Percentiles rank a stretch among this genome's conserved stretches.
Evolutionary conservation across 2,113 vertebrate species (phyloP).

Genomic region (Centrocercus urophasianus): DNA sequence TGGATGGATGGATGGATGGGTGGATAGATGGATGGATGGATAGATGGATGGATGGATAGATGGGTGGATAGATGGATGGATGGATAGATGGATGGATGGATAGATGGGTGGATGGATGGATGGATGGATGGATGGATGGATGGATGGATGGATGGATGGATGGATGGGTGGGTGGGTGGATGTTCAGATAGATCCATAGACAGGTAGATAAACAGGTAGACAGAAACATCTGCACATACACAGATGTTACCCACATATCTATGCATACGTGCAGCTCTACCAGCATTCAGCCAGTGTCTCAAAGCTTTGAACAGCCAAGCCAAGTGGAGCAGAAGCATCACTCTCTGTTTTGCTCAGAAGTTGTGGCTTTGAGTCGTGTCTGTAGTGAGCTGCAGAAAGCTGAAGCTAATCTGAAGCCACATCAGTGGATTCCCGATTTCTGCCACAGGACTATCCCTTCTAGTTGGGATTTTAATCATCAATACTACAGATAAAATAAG

Average conservation of each 20-base stretch:
- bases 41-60: no score
- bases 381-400: neutral
- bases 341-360: neutral
- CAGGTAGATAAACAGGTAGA: neutral
- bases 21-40: neutral
- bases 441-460: neutral
- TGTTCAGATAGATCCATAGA: neutral
- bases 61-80: no score
- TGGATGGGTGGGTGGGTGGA: no score
- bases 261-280: neutral
- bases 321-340: neutral
- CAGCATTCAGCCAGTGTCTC: neutral
- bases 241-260: rapidly evolving
- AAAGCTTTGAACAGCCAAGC: neutral
- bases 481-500: neutral
- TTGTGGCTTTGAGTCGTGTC: neutral
- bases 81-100: rapidly evolving
- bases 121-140: no score
- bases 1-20: no score
- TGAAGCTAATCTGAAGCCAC: slow-evolving; percentile 23
- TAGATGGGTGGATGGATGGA: neutral
- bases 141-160: neutral
- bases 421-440: slow-evolving; percentile 23
- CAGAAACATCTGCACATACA: neutral
- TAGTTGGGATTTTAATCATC: neutral